Evolutionary conservation across 2,113 vertebrate genomes (phyloP).

Genomic region (Triplophysa rosa): DNA sequence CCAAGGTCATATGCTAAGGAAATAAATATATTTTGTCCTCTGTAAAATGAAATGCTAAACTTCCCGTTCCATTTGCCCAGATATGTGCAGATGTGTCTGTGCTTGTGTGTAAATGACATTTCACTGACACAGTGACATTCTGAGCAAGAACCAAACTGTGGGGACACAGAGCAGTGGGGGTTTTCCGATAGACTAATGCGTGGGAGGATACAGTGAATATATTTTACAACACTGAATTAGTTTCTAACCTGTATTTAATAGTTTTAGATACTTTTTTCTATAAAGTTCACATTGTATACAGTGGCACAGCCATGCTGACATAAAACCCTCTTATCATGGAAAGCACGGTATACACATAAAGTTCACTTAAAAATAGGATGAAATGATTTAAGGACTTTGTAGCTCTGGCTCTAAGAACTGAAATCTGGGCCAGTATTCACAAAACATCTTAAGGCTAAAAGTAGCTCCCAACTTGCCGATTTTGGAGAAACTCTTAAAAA

Average conservation of each 20-base stretch:
- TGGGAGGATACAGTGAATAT: background rate
- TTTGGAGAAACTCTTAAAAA: too few relatives aligned
- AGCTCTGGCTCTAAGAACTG: too few relatives aligned
- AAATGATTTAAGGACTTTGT: background rate
- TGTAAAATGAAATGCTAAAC: background rate
- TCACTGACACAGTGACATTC: slow-evolving; percentile 22
- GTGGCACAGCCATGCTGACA: background rate
- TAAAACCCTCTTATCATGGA: background rate
- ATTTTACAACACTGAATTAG: background rate
- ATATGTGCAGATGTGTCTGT: background rate
- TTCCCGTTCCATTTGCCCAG: background rate
- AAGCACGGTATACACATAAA: background rate
- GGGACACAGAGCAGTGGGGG: background rate
- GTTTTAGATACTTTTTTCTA: background rate
- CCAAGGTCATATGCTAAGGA: background rate
- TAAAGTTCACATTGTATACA: too few relatives aligned
- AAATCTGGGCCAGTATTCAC: too few relatives aligned
- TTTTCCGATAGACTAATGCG: background rate
- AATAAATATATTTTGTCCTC: background rate
- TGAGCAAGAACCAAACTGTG: background rate
- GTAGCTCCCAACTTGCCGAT: too few relatives aligned
- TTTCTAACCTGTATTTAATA: background rate
- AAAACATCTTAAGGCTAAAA: too few relatives aligned
- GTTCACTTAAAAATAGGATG: background rate
- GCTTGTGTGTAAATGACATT: slow-evolving; percentile 17